Evolutionary conservation across 2,888 invertebrate genomes (phyloP).

Genomic region (Hemaris fuciformis): DNA sequence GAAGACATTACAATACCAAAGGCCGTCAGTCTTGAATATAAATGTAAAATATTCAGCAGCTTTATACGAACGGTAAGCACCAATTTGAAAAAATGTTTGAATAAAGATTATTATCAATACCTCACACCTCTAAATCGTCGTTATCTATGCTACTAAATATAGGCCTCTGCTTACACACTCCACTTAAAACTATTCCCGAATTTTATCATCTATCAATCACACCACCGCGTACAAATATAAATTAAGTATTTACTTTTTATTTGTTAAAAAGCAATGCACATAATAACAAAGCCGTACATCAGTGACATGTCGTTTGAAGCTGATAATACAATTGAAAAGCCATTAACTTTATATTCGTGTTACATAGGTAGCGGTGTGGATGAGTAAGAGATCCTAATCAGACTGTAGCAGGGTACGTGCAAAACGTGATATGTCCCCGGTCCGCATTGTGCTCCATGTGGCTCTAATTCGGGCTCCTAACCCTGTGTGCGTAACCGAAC

Average conservation of each 20-base stretch:
- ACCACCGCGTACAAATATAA: neutral
- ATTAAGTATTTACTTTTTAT: neutral
- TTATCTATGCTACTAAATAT: too few species aligned
- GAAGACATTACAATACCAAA: neutral
- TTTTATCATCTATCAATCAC: too few species aligned
- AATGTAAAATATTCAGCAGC: neutral
- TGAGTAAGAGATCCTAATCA: slow-evolving; percentile 45
- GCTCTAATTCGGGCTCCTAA: slow-evolving; percentile 9
- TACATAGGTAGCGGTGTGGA: neutral
- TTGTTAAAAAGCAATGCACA: neutral
- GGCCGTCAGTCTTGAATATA: neutral
- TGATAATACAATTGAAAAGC: neutral
- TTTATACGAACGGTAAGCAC: neutral
- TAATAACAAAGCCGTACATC: too few species aligned
- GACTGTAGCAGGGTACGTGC: slow-evolving; percentile 42
- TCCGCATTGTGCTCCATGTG: slow-evolving; percentile 34
- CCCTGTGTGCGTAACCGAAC: slow-evolving; percentile 22
- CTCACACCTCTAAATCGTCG: neutral
- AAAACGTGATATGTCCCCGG: slow-evolving; percentile 39
- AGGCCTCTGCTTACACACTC: too few species aligned
- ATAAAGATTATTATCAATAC: neutral
- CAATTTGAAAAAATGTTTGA: neutral
- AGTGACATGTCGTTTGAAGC: neutral
- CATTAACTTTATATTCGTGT: neutral
- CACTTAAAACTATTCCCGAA: too few species aligned